These are phyloP conservation scores for Rhamnusium bicolor DNA, from an alignment of 2,888 invertebrate genomes.

Conservation along the genomic window DNA sequence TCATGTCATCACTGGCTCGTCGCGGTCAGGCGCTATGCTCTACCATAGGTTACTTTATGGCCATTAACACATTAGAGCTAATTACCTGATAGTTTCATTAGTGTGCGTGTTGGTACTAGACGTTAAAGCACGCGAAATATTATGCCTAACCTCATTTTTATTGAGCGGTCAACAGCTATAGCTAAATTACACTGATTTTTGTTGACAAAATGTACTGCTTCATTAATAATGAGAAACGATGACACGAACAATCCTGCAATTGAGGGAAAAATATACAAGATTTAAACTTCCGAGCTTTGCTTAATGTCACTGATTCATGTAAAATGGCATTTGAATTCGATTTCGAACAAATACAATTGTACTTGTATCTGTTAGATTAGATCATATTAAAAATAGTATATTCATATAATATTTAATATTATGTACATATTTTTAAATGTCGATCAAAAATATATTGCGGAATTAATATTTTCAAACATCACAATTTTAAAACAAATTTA, in stretches of 20 bases:
- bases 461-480: too few relatives aligned
- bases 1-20: slow-evolving; percentile 48
- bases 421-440: too few relatives aligned
- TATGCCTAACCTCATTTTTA: slow-evolving; percentile 52
- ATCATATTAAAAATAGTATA: not conserved
- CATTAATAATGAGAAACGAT: slow-evolving; percentile 43
- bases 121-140: slow-evolving; percentile 52
- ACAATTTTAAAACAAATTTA: too few relatives aligned
- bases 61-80: slow-evolving; percentile 67
- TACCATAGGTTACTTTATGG: slow-evolving; percentile 63
- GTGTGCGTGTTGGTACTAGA: slow-evolving; percentile 60
- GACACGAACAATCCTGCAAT: slow-evolving; percentile 4
- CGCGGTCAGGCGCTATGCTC: slow-evolving; percentile 39
- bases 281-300: not conserved
- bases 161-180: slow-evolving; percentile 48
- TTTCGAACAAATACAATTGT: not conserved
- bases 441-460: too few relatives aligned
- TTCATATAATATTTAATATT: not conserved
- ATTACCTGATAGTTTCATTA: slow-evolving; percentile 69
- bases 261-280: not conserved
- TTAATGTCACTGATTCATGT: not conserved
- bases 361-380: too few relatives aligned
- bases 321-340: not conserved
- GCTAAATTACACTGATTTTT: slow-evolving; percentile 33
- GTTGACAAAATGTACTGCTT: slow-evolving; percentile 42